Percentiles rank a stretch among this genome's conserved stretches.
phyloP scores from a whole-genome alignment of 2,797 vertebrate species.

The Choloepus didactylus region DNA sequence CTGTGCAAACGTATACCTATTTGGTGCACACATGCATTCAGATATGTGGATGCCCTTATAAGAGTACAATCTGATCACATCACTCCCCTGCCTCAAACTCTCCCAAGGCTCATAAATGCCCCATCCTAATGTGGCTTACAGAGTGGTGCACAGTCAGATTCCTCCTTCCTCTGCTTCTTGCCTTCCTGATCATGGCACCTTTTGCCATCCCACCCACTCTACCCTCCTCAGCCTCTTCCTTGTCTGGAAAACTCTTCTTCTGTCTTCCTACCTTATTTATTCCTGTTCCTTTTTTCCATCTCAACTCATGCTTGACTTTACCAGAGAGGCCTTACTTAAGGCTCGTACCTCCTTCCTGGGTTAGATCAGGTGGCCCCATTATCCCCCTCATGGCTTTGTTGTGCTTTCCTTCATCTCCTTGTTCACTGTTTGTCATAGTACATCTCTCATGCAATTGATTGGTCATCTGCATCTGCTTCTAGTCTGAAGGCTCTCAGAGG shows the following conservation, averaged over 20 bases:
- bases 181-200: background rate
- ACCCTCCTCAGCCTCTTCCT: background rate
- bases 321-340: background rate
- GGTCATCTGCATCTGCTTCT: background rate
- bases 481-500: background rate
- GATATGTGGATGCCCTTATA: background rate
- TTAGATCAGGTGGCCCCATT: background rate
- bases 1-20: background rate
- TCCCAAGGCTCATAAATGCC: background rate
- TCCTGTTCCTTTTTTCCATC: background rate
- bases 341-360: background rate
- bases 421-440: background rate
- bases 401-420: background rate
- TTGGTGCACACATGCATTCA: background rate
- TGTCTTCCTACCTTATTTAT: background rate
- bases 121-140: rapidly evolving
- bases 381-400: background rate
- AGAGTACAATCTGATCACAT: background rate
- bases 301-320: background rate
- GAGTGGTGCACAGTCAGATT: rapidly evolving
- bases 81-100: background rate
- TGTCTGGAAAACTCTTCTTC: background rate
- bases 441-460: rapidly evolving
- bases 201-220: background rate
- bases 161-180: background rate